Evolutionary conservation across 2,888 invertebrate species (phyloP), one percentile per base, ranked within the genome.

Genomic region (Diachrysia chrysitis): DNA sequence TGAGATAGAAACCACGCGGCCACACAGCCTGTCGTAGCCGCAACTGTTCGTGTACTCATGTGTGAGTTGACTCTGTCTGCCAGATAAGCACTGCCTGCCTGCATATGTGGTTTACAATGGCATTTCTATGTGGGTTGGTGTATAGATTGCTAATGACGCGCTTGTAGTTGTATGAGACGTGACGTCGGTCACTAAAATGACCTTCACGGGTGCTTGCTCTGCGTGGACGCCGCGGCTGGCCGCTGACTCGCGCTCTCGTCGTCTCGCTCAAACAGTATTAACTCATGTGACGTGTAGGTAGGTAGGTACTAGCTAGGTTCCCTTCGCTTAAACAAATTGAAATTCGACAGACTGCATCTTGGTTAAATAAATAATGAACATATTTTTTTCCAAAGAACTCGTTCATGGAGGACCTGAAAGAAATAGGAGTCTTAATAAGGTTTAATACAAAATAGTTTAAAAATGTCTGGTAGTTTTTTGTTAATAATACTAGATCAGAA

Each of bases 171-270:
- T 84, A 73, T 55, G 83, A 82, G 85, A 84, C 83, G 87, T 91
- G 90, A 90, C 90, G 91, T 89, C 81, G 85, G 84, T 83, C 86
- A 86, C 85, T 86, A 87, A n/a, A 86, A 85, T 90, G 93, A 89
- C 93, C 93, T 93, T 93, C 93, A 92, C 90, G 91, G 91, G 83
- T 89, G 90, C 85, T 87, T 90, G 90, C 83, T 84, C 89, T 85
- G 84, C 82, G 83, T 82, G 82, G 83, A 87, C 87, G 84, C 86
- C 78, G 81, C 83, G 78, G 63, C 72, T 51, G 66, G 63, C 73
- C 66, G 68, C 58, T 62, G 70, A 69, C 69, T 65, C 71, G 66
- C 57, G 63, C 53, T 57, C 63, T 21, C 58, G 58, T 19, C 23
- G 14, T 23, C 63, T 60, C 72, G 58, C 66, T 73, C 69, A 71